Conservation (phyloP, 2,113 vertebrate species). For the Tiliqua scincoides region DNA sequence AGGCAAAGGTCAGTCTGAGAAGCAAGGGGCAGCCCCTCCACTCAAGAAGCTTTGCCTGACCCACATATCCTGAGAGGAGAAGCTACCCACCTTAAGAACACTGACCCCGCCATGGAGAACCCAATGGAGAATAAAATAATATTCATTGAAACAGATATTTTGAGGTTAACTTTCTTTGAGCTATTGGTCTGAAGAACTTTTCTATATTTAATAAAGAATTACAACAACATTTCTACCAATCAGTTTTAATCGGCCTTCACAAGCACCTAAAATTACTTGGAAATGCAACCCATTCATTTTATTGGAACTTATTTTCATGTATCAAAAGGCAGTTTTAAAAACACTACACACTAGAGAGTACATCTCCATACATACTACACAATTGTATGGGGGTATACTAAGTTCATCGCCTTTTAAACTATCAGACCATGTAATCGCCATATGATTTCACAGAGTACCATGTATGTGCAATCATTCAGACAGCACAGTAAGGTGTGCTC, state of each 20-base stretch:
- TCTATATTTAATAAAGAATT: background rate
- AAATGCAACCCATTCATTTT: background rate
- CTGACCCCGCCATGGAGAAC: no score
- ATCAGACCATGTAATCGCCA: background rate
- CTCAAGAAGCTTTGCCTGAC: no score
- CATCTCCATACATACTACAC: no score
- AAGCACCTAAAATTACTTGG: background rate
- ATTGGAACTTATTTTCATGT: background rate
- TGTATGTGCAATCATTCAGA: background rate
- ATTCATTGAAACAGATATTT: background rate
- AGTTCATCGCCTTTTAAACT: background rate
- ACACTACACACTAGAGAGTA: no score
- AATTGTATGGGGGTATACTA: no score
- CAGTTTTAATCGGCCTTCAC: background rate
- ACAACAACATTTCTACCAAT: background rate
- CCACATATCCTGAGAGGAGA: no score
- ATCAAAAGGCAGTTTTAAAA: background rate
- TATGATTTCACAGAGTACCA: background rate
- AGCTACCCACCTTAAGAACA: no score
- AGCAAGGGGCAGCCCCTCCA: no score
- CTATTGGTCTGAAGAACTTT: background rate
- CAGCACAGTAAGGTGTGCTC: background rate
- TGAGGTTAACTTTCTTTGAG: background rate
- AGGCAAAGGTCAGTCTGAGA: no score
- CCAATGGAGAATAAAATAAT: conserved; percentile 45